Evolutionary conservation across 2,113 vertebrate species (phyloP).

Genomic region (Eleginops maclovinus): DNA sequence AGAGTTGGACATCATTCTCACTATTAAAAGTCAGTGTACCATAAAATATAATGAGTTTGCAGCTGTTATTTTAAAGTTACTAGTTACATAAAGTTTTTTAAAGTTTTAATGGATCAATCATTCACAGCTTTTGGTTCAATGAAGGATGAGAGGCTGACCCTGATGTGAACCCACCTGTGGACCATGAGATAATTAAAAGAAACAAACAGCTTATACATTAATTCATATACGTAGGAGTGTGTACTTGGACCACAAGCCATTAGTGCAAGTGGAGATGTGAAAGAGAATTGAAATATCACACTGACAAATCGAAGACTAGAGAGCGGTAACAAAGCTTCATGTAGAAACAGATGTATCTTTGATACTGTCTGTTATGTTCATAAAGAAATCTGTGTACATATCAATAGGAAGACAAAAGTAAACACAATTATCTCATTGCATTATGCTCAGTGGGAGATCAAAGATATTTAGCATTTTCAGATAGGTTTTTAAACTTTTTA

Average conservation of each 20-base stretch:
- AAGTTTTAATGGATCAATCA: slow-evolving; percentile 11
- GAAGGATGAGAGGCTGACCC: slow-evolving; percentile 15
- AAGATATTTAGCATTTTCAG: slow-evolving; percentile 66
- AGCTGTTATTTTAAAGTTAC: too few species aligned
- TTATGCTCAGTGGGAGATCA: slow-evolving; percentile 69
- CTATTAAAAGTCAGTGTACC: too few species aligned
- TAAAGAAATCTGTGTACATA: slow-evolving; percentile 63
- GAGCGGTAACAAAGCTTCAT: slow-evolving; percentile 61
- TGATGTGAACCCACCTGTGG: slow-evolving; percentile 53
- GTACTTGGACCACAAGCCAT: slow-evolving; percentile 51
- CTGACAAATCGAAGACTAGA: slow-evolving; percentile 76
- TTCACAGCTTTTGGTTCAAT: slow-evolving; percentile 14
- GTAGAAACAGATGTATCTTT: slow-evolving; percentile 75
- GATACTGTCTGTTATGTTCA: slow-evolving; percentile 65
- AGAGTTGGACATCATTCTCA: too few species aligned
- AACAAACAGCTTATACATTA: not conserved
- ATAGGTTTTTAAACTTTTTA: slow-evolving; percentile 74
- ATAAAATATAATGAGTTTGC: too few species aligned
- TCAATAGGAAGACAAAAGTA: slow-evolving; percentile 70
- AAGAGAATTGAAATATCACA: slow-evolving; percentile 73
- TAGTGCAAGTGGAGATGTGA: slow-evolving; percentile 53
- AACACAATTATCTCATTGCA: slow-evolving; percentile 78
- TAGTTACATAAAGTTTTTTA: too few species aligned
- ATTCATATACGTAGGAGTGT: not conserved
- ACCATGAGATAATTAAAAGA: slow-evolving; percentile 12